These are phyloP conservation scores for Lerema accius DNA, from an alignment of 1,140 invertebrate species.

Conservation along the genomic window DNA sequence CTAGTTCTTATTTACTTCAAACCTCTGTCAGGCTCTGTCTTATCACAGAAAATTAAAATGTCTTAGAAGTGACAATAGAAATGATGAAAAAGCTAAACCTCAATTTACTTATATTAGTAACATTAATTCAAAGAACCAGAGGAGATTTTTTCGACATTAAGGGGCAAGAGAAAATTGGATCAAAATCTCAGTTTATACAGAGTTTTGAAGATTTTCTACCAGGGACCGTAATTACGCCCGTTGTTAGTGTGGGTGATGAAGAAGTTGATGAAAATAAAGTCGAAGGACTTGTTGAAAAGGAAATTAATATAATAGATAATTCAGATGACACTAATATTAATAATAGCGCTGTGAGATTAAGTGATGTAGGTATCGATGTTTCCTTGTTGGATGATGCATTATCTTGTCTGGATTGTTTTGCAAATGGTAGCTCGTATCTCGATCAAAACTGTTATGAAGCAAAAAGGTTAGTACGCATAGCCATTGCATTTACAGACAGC, in stretches of 20 bases:
- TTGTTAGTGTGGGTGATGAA: conserved; percentile 41
- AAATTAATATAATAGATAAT: conserved; percentile 46
- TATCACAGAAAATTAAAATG: conserved; percentile 7
- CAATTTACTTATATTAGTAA: conserved; percentile 46
- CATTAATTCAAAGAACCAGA: conserved; percentile 39
- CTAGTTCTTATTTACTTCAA: too few relatives aligned
- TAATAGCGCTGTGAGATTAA: neutral
- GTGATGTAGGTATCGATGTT: neutral
- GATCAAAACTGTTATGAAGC: conserved; percentile 50
- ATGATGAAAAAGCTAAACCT: conserved; percentile 40
- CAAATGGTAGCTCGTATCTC: conserved; percentile 33
- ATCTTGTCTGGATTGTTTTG: conserved; percentile 46
- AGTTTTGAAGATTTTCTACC: conserved; percentile 39
- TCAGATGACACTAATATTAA: conserved; percentile 7
- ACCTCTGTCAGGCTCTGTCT: too few relatives aligned
- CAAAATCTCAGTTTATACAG: conserved; percentile 39
- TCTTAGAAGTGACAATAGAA: conserved; percentile 30
- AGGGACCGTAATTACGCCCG: conserved; percentile 41
- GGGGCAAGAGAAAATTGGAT: conserved; percentile 46
- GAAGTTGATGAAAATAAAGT: conserved; percentile 48
- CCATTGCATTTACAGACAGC: too few relatives aligned
- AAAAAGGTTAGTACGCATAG: conserved; percentile 32
- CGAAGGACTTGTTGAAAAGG: conserved; percentile 38
- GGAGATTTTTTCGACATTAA: conserved; percentile 38
- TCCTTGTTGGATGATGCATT: conserved; percentile 22